These are phyloP conservation scores for Macaria notata DNA, from an alignment of 2,888 invertebrate genomes.

Conservation along the genomic window DNA sequence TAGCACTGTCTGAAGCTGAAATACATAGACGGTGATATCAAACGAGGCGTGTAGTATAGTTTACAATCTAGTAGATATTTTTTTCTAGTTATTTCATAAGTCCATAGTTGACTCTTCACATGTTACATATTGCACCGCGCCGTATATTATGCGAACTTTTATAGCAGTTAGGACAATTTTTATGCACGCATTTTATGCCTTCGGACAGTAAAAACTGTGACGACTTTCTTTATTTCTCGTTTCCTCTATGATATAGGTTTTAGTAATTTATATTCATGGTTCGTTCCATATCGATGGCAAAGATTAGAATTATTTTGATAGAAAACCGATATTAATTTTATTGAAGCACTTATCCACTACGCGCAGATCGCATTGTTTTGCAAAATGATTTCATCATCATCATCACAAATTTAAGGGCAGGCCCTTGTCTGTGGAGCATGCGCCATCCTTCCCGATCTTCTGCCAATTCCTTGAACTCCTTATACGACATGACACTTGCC, in stretches of 20 bases:
- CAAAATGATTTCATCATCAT: too few species aligned
- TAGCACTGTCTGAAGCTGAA: too few species aligned
- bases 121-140: conserved; percentile 45
- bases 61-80: too few species aligned
- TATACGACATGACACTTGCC: too few species aligned
- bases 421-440: too few species aligned
- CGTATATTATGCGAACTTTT: conserved; percentile 42
- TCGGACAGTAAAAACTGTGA: conserved; percentile 18
- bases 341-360: too few species aligned
- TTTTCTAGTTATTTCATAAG: neutral
- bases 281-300: conserved; percentile 5
- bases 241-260: conserved; percentile 22
- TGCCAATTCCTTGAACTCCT: too few species aligned
- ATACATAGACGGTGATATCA: too few species aligned
- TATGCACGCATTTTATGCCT: conserved; percentile 20
- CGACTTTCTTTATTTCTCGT: conserved; percentile 22
- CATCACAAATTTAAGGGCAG: too few species aligned
- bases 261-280: conserved; percentile 20
- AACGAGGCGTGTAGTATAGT: too few species aligned
- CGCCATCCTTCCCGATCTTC: too few species aligned
- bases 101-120: conserved; percentile 32
- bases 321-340: conserved; percentile 5
- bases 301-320: conserved; percentile 4
- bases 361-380: too few species aligned
- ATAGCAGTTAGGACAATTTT: conserved; percentile 29